These are phyloP conservation scores for Tricholaema leucomelas DNA, from an alignment of 2,113 vertebrate species.

Conservation along the genomic window DNA sequence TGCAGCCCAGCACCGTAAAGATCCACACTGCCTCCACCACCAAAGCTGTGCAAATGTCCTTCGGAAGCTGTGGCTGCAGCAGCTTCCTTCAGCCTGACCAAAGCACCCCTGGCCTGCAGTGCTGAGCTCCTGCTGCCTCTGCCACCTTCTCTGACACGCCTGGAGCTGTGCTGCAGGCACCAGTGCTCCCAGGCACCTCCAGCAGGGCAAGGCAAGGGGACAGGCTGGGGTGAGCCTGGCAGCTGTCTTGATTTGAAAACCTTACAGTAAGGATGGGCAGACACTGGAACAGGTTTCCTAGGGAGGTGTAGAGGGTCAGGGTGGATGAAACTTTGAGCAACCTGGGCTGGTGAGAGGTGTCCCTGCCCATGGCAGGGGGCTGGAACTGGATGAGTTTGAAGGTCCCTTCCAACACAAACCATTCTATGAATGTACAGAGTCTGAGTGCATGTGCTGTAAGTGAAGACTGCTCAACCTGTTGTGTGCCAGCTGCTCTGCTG, in stretches of 20 bases:
- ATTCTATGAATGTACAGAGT: background rate
- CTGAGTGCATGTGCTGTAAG: rapidly evolving
- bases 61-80: background rate
- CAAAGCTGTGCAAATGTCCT: background rate
- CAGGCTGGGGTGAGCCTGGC: background rate
- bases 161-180: background rate
- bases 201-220: background rate
- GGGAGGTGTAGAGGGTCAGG: too few relatives aligned
- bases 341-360: too few relatives aligned
- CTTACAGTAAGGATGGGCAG: too few relatives aligned
- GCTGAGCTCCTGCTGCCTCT: background rate
- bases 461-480: background rate
- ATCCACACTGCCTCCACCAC: background rate
- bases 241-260: too few relatives aligned
- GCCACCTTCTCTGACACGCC: background rate
- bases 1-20: background rate
- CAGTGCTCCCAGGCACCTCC: background rate
- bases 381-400: too few relatives aligned
- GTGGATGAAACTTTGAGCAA: too few relatives aligned
- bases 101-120: rapidly evolving
- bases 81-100: background rate
- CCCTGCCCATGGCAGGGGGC: too few relatives aligned
- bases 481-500: background rate
- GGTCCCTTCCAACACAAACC: too few relatives aligned
- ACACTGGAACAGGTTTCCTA: too few relatives aligned